phyloP scores from a whole-genome alignment of 2,113 vertebrate genomes.

The Saccopteryx bilineata region DNA sequence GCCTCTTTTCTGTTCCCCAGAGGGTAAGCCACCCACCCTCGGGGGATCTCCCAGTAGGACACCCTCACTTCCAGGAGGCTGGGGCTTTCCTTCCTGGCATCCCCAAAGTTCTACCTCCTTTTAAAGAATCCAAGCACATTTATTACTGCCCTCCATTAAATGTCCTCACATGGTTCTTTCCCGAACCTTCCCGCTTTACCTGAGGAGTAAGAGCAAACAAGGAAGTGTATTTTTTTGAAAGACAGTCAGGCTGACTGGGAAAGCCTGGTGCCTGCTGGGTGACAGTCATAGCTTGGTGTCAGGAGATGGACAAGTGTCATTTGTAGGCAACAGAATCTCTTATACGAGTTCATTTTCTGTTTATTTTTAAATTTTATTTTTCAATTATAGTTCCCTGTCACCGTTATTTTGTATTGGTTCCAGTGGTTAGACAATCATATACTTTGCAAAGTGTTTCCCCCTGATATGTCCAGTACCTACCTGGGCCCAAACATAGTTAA shows the following conservation, averaged over 20 bases:
- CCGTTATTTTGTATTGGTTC: background rate
- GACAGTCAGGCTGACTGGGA: background rate
- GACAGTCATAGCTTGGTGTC: background rate
- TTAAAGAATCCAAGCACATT: background rate
- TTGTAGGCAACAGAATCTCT: background rate
- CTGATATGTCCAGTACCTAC: background rate
- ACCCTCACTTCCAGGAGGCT: background rate
- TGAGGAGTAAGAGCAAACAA: background rate
- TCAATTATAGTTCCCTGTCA: background rate
- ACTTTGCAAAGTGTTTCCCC: background rate
- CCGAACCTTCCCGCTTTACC: background rate
- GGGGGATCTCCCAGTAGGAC: background rate
- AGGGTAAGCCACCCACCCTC: background rate
- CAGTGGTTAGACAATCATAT: background rate
- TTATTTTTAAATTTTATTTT: background rate
- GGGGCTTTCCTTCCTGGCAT: background rate
- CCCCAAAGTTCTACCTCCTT: background rate
- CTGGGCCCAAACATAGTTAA: background rate
- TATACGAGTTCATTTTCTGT: constrained; percentile 26
- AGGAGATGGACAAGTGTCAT: background rate
- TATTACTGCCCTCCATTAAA: background rate
- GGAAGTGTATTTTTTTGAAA: background rate
- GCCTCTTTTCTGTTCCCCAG: background rate
- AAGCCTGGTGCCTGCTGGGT: background rate
- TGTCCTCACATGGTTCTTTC: background rate